Evolutionary conservation across 2,888 invertebrate genomes (phyloP).

Genomic region (Acholoe squamosa): DNA sequence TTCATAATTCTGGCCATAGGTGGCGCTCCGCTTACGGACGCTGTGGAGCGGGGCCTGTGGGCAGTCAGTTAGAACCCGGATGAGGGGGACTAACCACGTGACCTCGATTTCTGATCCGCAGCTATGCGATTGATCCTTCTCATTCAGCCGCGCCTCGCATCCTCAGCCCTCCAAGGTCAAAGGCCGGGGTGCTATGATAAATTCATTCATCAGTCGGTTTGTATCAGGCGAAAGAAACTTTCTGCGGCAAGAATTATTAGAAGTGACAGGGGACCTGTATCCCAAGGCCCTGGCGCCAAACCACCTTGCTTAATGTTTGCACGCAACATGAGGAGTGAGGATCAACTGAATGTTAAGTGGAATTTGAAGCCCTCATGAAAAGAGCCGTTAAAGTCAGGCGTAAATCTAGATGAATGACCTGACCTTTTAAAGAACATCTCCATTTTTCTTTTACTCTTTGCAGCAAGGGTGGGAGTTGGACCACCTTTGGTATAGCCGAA

Average conservation of each 20-base stretch:
- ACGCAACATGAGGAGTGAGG: neutral
- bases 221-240: conserved; percentile 19
- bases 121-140: neutral
- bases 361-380: conserved; percentile 18
- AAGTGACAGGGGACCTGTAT: neutral
- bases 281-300: neutral
- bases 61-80: conserved; percentile 14
- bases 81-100: conserved; percentile 37
- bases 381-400: conserved; percentile 20
- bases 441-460: neutral
- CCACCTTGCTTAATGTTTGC: neutral
- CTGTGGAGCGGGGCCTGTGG: neutral
- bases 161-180: neutral
- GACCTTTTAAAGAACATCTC: neutral
- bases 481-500: neutral
- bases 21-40: neutral
- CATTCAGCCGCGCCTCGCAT: conserved; percentile 3
- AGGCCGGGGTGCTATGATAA: neutral
- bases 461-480: neutral
- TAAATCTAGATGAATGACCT: neutral
- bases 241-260: neutral
- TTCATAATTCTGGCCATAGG: conserved; percentile 29
- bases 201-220: conserved; percentile 21
- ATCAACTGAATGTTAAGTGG: neutral
- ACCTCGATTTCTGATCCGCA: conserved; percentile 32